These are phyloP conservation scores for Oxygymnocypris stewartii DNA, from an alignment of 2,113 vertebrate species.

Conservation along the genomic window DNA sequence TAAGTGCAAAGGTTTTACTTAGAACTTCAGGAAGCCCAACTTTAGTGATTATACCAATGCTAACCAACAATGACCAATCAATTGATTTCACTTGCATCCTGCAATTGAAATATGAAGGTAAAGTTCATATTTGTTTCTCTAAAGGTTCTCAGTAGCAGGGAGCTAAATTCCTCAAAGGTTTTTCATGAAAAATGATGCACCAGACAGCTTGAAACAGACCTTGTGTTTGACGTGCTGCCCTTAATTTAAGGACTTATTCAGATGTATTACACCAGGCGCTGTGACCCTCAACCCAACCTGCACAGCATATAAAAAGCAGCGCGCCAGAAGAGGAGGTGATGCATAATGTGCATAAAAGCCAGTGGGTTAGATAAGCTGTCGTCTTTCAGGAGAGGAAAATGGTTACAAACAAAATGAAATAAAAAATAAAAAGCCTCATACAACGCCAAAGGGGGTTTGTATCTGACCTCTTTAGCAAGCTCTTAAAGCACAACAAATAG, in stretches of 20 bases:
- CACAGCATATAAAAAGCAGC: constrained; percentile 33
- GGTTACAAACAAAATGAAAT: constrained; percentile 21
- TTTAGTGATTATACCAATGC: not conserved
- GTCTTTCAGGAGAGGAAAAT: constrained; percentile 41
- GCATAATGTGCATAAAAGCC: constrained; percentile 49
- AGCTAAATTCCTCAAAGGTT: not conserved
- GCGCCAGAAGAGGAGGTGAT: constrained; percentile 36
- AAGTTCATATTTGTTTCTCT: not conserved
- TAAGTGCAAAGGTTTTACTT: not conserved
- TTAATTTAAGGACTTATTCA: constrained; percentile 7
- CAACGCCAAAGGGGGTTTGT: constrained; percentile 50
- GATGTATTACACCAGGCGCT: constrained; percentile 19
- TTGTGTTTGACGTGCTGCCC: not conserved
- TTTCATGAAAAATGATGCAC: not conserved
- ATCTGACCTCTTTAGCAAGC: constrained; percentile 58
- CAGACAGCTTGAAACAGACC: not conserved
- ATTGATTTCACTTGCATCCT: not conserved
- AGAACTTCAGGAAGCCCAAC: not conserved
- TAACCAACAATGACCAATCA: not conserved
- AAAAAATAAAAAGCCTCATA: constrained; percentile 38
- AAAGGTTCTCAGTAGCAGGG: not conserved
- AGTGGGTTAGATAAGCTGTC: constrained; percentile 54
- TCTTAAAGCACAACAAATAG: constrained; percentile 70
- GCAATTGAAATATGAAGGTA: not conserved
- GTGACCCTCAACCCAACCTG: constrained; percentile 40